Percentiles rank a stretch among this genome's conserved stretches.
phyloP scores from a whole-genome alignment of 2,113 vertebrate species.

The Oryzias woworae region DNA sequence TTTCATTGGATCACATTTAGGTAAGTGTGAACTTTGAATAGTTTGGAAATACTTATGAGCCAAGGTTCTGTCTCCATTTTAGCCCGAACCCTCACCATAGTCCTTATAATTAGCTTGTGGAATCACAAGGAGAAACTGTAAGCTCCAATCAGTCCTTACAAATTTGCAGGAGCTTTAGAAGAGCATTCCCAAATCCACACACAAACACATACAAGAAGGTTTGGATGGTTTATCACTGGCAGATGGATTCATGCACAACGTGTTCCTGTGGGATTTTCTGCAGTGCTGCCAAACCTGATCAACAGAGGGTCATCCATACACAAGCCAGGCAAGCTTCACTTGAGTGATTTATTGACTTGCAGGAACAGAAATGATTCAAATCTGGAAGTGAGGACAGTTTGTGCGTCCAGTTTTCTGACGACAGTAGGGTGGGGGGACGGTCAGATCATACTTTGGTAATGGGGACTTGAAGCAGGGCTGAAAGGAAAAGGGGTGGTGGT shows the following conservation, averaged over 20 bases:
- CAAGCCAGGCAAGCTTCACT: slow-evolving; percentile 29
- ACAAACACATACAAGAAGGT: slow-evolving; percentile 24
- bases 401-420: slow-evolving; percentile 32
- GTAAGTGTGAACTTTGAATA: no score
- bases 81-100: neutral
- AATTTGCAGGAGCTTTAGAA: slow-evolving; percentile 8
- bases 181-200: slow-evolving; percentile 19
- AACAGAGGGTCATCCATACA: slow-evolving; percentile 36
- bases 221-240: slow-evolving; percentile 46
- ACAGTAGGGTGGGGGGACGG: slow-evolving; percentile 44
- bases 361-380: slow-evolving; percentile 17
- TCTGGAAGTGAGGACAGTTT: slow-evolving; percentile 33
- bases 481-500: slow-evolving; percentile 45
- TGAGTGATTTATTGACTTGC: slow-evolving; percentile 48
- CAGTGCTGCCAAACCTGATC: slow-evolving; percentile 35
- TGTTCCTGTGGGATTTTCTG: slow-evolving; percentile 49
- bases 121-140: slow-evolving; percentile 10
- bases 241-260: slow-evolving; percentile 44
- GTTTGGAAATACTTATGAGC: no score
- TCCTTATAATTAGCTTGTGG: neutral
- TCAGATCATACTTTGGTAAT: slow-evolving; percentile 48
- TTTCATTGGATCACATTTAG: no score
- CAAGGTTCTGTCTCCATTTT: no score
- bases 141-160: neutral
- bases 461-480: slow-evolving; percentile 52